These are phyloP conservation scores for Orius laevigatus DNA, from an alignment of 1,140 invertebrate genomes.

Conservation along the genomic window DNA sequence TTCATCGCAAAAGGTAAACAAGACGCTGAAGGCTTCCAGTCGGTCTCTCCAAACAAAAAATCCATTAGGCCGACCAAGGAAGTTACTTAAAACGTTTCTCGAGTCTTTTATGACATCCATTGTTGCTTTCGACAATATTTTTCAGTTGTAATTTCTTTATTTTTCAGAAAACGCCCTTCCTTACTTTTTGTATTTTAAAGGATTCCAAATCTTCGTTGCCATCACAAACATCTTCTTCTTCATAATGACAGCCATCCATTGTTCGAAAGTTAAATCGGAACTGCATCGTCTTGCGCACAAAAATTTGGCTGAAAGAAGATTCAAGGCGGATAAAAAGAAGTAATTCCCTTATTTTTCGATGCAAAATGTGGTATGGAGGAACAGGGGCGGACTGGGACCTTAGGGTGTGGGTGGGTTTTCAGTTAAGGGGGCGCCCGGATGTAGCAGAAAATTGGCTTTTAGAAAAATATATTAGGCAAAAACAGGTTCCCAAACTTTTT, in stretches of 20 bases:
- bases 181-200: too few species aligned
- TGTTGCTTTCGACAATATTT: constrained; percentile 2
- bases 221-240: constrained; percentile 47
- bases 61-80: neutral
- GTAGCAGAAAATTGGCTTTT: too few species aligned
- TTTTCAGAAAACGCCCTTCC: neutral
- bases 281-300: constrained; percentile 39
- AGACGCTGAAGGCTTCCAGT: constrained; percentile 38
- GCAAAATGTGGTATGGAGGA: too few species aligned
- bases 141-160: too few species aligned
- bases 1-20: constrained; percentile 33
- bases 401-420: too few species aligned
- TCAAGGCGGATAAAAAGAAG: constrained; percentile 45
- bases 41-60: constrained; percentile 31
- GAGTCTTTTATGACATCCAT: neutral
- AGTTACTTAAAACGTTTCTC: neutral
- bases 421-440: too few species aligned
- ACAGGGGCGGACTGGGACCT: too few species aligned
- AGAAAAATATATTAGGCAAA: too few species aligned
- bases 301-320: constrained; percentile 29
- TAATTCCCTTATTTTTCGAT: constrained; percentile 25
- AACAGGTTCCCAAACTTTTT: too few species aligned
- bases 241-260: constrained; percentile 43
- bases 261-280: constrained; percentile 47
- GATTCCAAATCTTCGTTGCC: constrained; percentile 35